Conservation (phyloP, 1,140 invertebrate genomes). For the Proctacanthus coquilletti region DNA sequence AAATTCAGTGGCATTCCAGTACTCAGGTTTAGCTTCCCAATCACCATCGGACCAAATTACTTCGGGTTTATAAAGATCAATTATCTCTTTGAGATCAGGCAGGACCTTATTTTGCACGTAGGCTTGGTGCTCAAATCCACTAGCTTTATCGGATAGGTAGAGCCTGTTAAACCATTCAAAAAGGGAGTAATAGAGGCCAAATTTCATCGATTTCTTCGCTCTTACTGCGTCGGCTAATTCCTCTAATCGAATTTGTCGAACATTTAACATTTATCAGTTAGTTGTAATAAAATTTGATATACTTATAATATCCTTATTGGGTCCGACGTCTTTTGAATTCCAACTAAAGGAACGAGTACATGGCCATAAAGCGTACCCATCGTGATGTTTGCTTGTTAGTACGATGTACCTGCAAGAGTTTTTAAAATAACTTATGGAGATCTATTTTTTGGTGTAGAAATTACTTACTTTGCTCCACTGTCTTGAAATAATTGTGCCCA, state of each 20-base stretch:
- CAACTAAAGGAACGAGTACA: constrained; percentile 74
- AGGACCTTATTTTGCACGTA: constrained; percentile 54
- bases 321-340: constrained; percentile 79
- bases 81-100: constrained; percentile 58
- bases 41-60: constrained; percentile 91
- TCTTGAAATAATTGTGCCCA: constrained; percentile 61
- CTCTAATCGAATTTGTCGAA: too few relatives aligned
- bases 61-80: constrained; percentile 69
- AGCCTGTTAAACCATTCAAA: constrained; percentile 87
- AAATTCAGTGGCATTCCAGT: constrained; percentile 67
- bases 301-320: constrained; percentile 64
- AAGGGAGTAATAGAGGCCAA: constrained; percentile 79
- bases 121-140: constrained; percentile 44
- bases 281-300: too few relatives aligned
- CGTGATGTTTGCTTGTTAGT: constrained; percentile 86
- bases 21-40: constrained; percentile 64
- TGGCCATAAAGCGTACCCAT: constrained; percentile 82
- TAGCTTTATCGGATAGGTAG: constrained; percentile 56
- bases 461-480: constrained; percentile 58
- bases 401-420: constrained; percentile 55
- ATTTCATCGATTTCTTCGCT: too few relatives aligned
- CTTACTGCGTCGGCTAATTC: too few relatives aligned
- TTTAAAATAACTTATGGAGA: background rate
- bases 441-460: background rate
- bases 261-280: too few relatives aligned